Evolutionary conservation across 2,888 invertebrate genomes (phyloP), one percentile per base, ranked within the genome.

Genomic region (Mechanitis mazaeus): DNA sequence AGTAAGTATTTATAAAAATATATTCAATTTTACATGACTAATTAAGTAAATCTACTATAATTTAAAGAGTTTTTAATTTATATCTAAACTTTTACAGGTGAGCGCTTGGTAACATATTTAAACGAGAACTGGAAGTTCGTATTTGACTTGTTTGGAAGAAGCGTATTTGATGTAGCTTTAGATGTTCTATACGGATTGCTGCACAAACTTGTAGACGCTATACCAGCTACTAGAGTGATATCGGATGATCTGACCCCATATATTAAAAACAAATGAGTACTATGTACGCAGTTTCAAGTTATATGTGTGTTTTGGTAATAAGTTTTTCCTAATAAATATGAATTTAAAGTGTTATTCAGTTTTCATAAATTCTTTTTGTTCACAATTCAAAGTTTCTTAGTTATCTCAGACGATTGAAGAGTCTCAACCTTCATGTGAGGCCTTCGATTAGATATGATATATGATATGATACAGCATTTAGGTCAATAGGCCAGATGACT

Each of bases 121-220:
- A 80, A 80, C 59, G 62, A 76, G 9, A 78, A 78, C 60, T 77
- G 75, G 75, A 72, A 61, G 47, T 1, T 60, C 0, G 7, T 79
- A 2, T 33, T 76, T n/a, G 7, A 64, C 0, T n/a, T 73, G 1
- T 70, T 75, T 20, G 76, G 76, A 28, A 69, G 66, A n/a, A 42
- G 68, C 2, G 63, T 77, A 56, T 53, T 75, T 31, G 72, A 76
- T 0, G 61, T 68, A 33, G 75, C 71, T 0, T 60, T 75, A 31
- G 68, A 70, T 0, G 61, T 61, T 0, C 42, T 76, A 0, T 59
- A 56, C 3, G 54, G 38, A 0, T 67, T 71, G 3, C 3, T 71
- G 1, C 63, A 68, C 3, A 68, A 68, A 33, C 75, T 79, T 63
- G 76, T 72, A 50, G 68, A 72, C 6, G 61, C 53, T 0, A 64